Evolutionary conservation across 2,113 vertebrate genomes (phyloP).

Genomic region (Menidia beryllina): DNA sequence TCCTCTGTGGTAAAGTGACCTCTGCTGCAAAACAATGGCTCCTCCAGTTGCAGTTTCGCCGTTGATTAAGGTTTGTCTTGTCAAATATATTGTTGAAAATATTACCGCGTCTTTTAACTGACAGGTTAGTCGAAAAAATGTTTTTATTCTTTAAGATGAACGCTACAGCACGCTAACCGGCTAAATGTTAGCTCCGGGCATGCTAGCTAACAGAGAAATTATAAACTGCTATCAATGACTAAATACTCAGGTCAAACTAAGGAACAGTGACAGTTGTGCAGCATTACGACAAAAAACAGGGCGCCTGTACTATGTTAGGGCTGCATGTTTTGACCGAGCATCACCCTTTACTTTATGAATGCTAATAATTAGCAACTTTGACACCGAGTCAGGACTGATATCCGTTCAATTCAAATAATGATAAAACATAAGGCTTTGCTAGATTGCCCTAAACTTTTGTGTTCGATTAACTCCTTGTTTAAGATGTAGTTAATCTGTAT

Average conservation of each 20-base stretch:
- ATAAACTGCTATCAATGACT: not conserved
- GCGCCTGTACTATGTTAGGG: no score
- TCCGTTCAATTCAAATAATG: no score
- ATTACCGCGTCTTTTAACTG: not conserved
- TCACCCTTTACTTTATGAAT: no score
- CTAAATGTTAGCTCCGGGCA: conserved; percentile 7
- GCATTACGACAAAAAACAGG: not conserved
- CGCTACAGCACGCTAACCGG: conserved; percentile 6
- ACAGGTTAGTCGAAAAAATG: fast-evolving
- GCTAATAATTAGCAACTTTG: no score
- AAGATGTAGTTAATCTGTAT: no score
- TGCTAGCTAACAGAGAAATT: conserved; percentile 14
- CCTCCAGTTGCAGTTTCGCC: conserved; percentile 91
- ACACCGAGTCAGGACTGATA: no score
- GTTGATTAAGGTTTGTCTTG: conserved; percentile 88
- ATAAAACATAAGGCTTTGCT: no score
- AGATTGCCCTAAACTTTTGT: no score
- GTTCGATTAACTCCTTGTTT: no score
- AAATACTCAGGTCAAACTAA: not conserved
- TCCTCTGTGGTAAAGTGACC: conserved; percentile 72
- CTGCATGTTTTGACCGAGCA: no score
- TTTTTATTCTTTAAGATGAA: not conserved
- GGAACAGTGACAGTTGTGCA: not conserved
- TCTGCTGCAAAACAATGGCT: conserved; percentile 81
- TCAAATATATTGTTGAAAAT: fast-evolving